Conservation (phyloP, 2,113 vertebrate species). For the Prunella fulvescens region DNA sequence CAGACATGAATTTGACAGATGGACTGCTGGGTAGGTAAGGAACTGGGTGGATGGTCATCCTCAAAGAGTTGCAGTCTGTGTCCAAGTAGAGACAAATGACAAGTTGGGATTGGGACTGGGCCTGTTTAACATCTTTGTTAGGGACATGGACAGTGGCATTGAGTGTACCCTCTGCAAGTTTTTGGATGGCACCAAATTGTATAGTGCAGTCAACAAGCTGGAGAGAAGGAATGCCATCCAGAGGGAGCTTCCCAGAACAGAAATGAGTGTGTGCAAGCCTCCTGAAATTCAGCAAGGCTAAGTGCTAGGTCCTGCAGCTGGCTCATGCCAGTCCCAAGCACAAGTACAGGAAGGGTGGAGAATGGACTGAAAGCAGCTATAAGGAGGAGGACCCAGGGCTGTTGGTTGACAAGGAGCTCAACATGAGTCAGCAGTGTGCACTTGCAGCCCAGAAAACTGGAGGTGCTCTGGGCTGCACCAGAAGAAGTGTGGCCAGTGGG, state of each 20-base stretch:
- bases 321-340: not conserved
- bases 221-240: not conserved
- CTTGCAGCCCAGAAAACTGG: not conserved
- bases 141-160: not conserved
- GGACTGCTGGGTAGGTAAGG: accelerated
- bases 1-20: not conserved
- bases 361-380: not conserved
- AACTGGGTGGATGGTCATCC: not conserved
- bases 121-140: not conserved
- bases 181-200: too few species aligned
- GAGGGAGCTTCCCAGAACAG: not conserved
- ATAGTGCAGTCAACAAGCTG: not conserved
- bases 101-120: not conserved
- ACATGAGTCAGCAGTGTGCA: not conserved
- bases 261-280: not conserved
- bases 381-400: not conserved
- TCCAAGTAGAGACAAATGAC: not conserved
- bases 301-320: not conserved
- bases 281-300: not conserved
- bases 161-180: not conserved
- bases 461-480: not conserved
- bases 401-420: not conserved
- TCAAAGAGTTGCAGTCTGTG: not conserved
- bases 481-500: not conserved
- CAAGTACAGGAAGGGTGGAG: not conserved